A percentile compares a stretch with the other conserved stretches of the same genome.
These are phyloP conservation scores for Gephyroberyx darwinii DNA, from an alignment of 2,797 vertebrate genomes.

Conservation along the genomic window DNA sequence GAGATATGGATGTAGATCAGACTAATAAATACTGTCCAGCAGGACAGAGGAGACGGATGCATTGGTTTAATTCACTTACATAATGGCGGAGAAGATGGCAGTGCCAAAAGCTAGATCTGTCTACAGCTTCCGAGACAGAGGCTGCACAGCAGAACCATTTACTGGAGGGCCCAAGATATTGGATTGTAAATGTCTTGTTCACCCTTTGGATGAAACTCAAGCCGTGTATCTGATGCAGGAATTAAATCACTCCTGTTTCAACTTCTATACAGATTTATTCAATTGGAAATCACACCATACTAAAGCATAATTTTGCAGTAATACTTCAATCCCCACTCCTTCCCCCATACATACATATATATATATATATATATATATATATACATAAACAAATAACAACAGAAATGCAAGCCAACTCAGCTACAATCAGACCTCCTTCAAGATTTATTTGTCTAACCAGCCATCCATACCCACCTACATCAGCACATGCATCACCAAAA, in stretches of 20 bases:
- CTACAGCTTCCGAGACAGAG: conserved; percentile 44
- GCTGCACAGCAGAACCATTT: conserved; percentile 31
- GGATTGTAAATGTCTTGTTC: conserved; percentile 22
- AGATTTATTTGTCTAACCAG: background rate
- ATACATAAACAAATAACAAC: background rate
- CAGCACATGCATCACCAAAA: background rate
- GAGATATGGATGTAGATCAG: conserved; percentile 70
- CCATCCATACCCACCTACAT: background rate
- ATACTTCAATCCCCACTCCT: background rate
- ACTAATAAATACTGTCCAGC: conserved; percentile 73
- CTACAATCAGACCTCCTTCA: background rate
- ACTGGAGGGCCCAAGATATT: conserved; percentile 20
- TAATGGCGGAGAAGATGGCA: conserved; percentile 58
- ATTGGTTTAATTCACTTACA: conserved; percentile 79
- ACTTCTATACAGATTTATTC: conserved; percentile 21
- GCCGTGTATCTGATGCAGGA: conserved; percentile 2
- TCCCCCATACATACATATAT: background rate
- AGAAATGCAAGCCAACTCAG: background rate
- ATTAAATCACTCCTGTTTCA: conserved; percentile 28
- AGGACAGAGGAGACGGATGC: conserved; percentile 70
- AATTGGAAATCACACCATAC: background rate
- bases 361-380: background rate
- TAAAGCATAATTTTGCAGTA: conserved; percentile 18
- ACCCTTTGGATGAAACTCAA: conserved; percentile 42
- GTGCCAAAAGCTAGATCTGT: conserved; percentile 69